Base-by-base conservation (phyloP, 2,113 vertebrate genomes). In the Falco punctatus region DNA sequence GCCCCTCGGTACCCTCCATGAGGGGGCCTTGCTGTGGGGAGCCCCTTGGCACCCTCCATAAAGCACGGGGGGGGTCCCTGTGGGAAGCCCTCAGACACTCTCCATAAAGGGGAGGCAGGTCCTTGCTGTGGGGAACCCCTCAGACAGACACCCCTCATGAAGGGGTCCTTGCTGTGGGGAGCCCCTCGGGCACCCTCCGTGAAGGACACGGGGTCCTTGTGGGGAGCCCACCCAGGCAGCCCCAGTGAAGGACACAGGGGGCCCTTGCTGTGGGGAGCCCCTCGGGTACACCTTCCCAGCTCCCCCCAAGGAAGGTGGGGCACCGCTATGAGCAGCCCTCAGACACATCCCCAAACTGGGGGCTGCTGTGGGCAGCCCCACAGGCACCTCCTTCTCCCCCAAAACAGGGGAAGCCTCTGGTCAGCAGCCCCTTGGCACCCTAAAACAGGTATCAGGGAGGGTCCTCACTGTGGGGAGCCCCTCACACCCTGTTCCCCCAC, bases 31-130 rank as follows among this genome's bases (percentile, higher is more conserved):
- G 28, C 8, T 59, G 10, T 40, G 38, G 74, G 33, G 48, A 70
- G 22, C 24, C 38, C 9, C 0, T 5, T 54, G 27, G 27, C 24
- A 32, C 35, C 44, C 8, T 27, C 32, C 61, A 7, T 51, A n/a
- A 67, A 35, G 52, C 19, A 40, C 28, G 40, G 20, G 40, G 20
- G 27, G 30, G 16, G 7, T 11, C 13, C 2, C 23, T 30, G n/a
- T 10, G 16, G 26, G 38, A 69, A 9, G 20, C 19, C n/a, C 17
- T 62, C 40, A 42, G 52, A 20, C 24, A 13, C 12, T 24, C 4
- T 9, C 4, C 17, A 1, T 24, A 16, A 44, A 51, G 22, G 22
- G 10, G 3, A 9, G 3, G 3, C 6, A 4, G 4, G 14, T 35
- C 52, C 8, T 4, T 69, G 40, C 4, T 38, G 4, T 52, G 33